Evolutionary conservation across 2,888 invertebrate species (phyloP), one percentile per base, ranked within the genome.

Genomic region (Syrista parreyssii): DNA sequence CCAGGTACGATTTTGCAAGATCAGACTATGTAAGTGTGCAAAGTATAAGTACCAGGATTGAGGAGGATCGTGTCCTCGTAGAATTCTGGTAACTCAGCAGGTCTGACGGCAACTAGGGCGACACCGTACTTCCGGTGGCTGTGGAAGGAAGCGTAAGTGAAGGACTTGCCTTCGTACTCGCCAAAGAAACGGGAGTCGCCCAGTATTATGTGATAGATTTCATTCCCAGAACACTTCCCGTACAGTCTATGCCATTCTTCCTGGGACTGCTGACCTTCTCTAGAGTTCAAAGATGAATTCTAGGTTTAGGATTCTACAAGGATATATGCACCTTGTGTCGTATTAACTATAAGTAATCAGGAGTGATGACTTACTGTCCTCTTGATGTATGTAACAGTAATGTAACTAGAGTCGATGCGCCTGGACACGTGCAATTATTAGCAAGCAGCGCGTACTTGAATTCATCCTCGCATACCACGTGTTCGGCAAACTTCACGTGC

Each of bases 241-340:
- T 99, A 99, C n/a, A 98, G 93, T 76, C 98, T 94, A 92, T 99
- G 99, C 99, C 99, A 99, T 92, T 99, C 98, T 92, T 99, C 99
- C 69, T 96, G 96, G 0, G 98, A 98, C 82, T 97, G 96, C 89
- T 98, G 97, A 0, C 98, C 98, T 92, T 98, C 98, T 91, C 98
- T 98, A 90, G 30, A 92, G 92, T 6, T 40, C 15, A 23, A 40
- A 40, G 23, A 2, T 40, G 4, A 1, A 23, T 40, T 40, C 23
- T 40, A 6, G 23, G 6, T 40, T 40, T 40, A 40, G 40, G 15
- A 40, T 40, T 40, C 40, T 40, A 40, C 40, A 15, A 40, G 40
- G 12, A 15, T 40, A 15, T 40, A n/a, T n/a, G n/a, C n/a, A 40
- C 40, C 40, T 23, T 23, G 6, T 40, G 6, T 40, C 40, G 23